Evolutionary conservation across 2,797 vertebrate genomes (phyloP).

Genomic region (Heliangelus exortis): DNA sequence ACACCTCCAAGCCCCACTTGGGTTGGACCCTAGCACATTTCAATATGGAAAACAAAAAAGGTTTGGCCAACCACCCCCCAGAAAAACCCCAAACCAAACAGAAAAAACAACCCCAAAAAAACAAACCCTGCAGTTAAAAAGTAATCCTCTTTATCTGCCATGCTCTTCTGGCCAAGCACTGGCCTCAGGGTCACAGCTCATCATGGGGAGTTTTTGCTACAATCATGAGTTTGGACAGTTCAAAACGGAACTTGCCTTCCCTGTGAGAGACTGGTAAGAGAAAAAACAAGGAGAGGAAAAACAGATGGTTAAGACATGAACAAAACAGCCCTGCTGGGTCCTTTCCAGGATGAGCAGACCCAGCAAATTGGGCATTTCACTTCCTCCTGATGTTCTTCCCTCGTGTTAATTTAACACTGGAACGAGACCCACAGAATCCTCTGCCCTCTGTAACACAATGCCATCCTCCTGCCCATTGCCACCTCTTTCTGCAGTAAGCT

Average conservation of each 20-base stretch:
- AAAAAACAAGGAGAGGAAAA: not conserved
- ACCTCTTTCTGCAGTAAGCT: not conserved
- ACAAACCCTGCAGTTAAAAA: not conserved
- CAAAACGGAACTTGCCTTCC: slow-evolving; percentile 89
- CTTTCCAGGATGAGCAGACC: not conserved
- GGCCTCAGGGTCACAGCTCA: slow-evolving; percentile 83
- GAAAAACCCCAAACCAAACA: not conserved
- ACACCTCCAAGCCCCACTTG: not conserved
- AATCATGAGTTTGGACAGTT: slow-evolving; percentile 89
- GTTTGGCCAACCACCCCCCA: not conserved
- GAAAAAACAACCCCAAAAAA: too few relatives aligned
- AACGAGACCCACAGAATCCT: not conserved
- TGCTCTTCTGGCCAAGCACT: fast-evolving
- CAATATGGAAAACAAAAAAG: not conserved
- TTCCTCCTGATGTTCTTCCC: not conserved
- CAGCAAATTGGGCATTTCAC: not conserved
- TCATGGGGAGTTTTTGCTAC: slow-evolving; percentile 83
- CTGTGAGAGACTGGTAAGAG: slow-evolving; percentile 85
- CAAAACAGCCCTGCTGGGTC: not conserved
- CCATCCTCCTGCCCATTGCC: not conserved
- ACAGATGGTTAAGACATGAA: not conserved
- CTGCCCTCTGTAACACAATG: fast-evolving
- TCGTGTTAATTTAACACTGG: not conserved
- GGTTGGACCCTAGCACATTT: not conserved
- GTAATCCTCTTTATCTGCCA: not conserved